Percentiles rank a stretch among this genome's conserved stretches.
phyloP scores from a whole-genome alignment of 2,888 invertebrate genomes.

The Stictocephala bisonia region DNA sequence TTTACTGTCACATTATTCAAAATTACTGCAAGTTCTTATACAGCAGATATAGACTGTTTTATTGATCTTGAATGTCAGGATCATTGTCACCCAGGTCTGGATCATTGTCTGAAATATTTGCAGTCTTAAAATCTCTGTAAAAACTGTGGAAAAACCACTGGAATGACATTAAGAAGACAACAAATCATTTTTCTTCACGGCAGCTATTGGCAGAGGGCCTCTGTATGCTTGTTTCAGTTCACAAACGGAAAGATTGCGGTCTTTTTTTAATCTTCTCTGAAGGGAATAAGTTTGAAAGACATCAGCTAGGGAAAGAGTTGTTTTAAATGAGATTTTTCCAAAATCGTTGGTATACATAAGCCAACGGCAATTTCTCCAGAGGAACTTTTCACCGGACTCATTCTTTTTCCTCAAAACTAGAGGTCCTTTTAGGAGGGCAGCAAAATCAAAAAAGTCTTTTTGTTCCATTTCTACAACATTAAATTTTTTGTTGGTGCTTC shows the following conservation, averaged over 20 bases:
- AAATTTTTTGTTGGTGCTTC: conserved; percentile 8
- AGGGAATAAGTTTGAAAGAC: background rate
- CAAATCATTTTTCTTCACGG: conserved; percentile 33
- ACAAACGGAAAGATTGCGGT: background rate
- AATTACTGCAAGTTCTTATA: too few species aligned
- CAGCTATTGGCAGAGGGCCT: conserved; percentile 11
- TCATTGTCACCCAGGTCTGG: conserved; percentile 32
- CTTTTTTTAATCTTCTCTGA: background rate
- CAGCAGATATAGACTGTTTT: background rate
- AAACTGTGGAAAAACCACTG: conserved; percentile 26
- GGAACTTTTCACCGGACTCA: conserved; percentile 16
- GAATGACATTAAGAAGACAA: conserved; percentile 27
- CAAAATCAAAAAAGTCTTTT: conserved; percentile 50
- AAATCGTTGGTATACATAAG: conserved; percentile 1
- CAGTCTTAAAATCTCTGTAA: conserved; percentile 24
- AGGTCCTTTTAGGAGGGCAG: conserved; percentile 19
- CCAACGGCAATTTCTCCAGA: conserved; percentile 7
- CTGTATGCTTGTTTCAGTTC: conserved; percentile 19
- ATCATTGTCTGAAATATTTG: conserved; percentile 21
- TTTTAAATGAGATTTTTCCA: conserved; percentile 20
- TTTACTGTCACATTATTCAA: too few species aligned
- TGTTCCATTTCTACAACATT: conserved; percentile 40
- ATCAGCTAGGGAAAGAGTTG: background rate
- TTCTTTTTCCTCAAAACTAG: conserved; percentile 20
- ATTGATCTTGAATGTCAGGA: conserved; percentile 4